A percentile compares a stretch with the other conserved stretches of the same genome.
phyloP scores from a whole-genome alignment of 2,113 vertebrate species.

The Guaruba guarouba region DNA sequence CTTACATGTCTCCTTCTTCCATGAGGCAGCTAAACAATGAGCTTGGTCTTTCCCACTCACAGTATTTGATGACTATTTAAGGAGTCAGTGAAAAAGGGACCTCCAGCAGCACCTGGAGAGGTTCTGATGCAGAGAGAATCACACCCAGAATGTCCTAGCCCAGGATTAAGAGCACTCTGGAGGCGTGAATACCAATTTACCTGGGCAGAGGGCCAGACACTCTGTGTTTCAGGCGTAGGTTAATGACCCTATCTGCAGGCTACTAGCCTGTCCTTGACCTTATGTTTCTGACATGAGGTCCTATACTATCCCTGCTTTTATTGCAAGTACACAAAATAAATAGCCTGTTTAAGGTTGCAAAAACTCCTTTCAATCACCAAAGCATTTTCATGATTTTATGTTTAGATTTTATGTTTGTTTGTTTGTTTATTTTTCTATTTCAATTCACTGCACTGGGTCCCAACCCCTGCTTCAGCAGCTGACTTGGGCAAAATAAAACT shows the following conservation, averaged over 20 bases:
- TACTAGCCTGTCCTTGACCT: background rate
- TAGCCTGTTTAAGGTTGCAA: background rate
- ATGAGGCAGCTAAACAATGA: background rate
- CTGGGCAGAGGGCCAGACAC: background rate
- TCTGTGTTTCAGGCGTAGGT: fast-evolving
- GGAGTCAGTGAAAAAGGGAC: background rate
- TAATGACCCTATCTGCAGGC: background rate
- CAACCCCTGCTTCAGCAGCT: background rate
- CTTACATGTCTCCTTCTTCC: background rate
- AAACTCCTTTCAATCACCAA: background rate
- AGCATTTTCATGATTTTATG: background rate
- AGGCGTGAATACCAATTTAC: background rate
- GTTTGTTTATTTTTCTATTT: background rate
- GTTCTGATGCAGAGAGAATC: background rate
- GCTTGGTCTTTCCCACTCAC: background rate
- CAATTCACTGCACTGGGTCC: background rate
- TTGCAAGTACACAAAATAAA: background rate
- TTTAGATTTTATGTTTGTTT: fast-evolving
- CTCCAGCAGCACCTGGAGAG: background rate
- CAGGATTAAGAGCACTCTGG: background rate
- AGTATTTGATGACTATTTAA: background rate
- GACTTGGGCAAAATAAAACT: background rate
- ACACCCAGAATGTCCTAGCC: background rate
- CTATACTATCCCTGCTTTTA: background rate
- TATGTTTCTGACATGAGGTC: background rate